Conservation (phyloP, 2,797 vertebrate genomes). For the Strix occidentalis region DNA sequence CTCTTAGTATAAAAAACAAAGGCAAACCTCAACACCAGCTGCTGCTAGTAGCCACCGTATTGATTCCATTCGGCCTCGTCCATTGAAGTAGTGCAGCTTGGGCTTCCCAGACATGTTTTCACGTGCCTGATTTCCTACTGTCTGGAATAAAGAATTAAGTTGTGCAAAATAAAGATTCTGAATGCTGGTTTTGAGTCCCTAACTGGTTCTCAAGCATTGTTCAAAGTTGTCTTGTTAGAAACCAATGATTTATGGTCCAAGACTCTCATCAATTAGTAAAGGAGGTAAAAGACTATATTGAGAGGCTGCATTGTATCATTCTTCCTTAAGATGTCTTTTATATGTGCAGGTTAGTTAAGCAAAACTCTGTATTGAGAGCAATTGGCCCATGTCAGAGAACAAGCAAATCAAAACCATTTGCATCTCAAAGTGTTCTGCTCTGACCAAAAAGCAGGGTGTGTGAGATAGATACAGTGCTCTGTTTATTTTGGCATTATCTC, state of each 20-base stretch:
- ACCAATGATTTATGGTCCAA: not conserved
- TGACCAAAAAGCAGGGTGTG: not conserved
- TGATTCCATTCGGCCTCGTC: constrained; percentile 86
- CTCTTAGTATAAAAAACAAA: not conserved
- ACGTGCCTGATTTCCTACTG: not conserved
- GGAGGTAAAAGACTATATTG: not conserved
- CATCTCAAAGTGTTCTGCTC: not conserved
- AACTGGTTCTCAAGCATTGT: not conserved
- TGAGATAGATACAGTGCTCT: not conserved
- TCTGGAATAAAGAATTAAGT: not conserved
- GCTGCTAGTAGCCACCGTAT: constrained; percentile 85
- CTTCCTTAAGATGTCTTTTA: not conserved
- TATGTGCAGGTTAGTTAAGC: not conserved
- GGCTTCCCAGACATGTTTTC: constrained; percentile 81
- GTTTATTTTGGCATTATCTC: not conserved
- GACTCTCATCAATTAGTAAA: not conserved
- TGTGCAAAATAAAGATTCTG: not conserved
- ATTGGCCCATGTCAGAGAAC: not conserved
- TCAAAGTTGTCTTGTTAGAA: not conserved
- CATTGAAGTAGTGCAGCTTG: constrained; percentile 81
- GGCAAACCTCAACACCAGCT: constrained; percentile 83
- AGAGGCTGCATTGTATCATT: not conserved
- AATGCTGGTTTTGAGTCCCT: not conserved
- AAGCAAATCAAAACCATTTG: not conserved
- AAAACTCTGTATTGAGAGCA: not conserved